Conservation (phyloP, 2,797 vertebrate species). For the Paramormyrops hopkinsi region DNA sequence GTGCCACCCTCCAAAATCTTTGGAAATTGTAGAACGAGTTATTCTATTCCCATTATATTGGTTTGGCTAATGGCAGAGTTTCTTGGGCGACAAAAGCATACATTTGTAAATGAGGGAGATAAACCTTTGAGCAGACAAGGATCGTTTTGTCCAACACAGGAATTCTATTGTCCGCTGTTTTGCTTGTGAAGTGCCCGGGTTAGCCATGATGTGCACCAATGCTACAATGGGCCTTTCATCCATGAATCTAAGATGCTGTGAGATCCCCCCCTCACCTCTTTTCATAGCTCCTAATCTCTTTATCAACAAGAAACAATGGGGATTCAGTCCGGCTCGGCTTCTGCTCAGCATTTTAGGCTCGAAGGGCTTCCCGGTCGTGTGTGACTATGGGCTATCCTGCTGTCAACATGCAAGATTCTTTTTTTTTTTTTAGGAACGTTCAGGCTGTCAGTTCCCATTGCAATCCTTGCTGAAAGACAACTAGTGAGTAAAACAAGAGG, state of each 20-base stretch:
- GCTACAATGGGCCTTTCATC: constrained; percentile 79
- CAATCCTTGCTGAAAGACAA: constrained; percentile 21
- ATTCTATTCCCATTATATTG: constrained; percentile 67
- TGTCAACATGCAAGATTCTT: constrained; percentile 30
- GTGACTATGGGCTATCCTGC: constrained; percentile 50
- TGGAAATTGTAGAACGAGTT: constrained; percentile 64
- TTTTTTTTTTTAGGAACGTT: constrained; percentile 37
- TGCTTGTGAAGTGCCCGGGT: constrained; percentile 78
- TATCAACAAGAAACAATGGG: constrained; percentile 72
- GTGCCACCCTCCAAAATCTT: constrained; percentile 45
- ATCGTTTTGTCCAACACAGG: constrained; percentile 77
- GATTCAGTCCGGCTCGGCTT: constrained; percentile 65
- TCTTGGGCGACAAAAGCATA: constrained; percentile 73
- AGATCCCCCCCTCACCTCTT: constrained; percentile 70
- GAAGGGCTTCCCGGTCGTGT: constrained; percentile 53
- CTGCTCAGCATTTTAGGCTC: constrained; percentile 58
- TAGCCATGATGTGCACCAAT: constrained; percentile 75
- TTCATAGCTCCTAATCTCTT: constrained; percentile 77
- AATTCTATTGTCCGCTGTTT: constrained; percentile 77
- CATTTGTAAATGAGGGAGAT: constrained; percentile 81
- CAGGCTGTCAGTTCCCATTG: constrained; percentile 54
- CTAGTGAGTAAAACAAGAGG: constrained; percentile 16
- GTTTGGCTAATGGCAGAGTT: constrained; percentile 64
- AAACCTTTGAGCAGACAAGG: constrained; percentile 71
- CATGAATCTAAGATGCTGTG: constrained; percentile 65